Evolutionary conservation across 2,113 vertebrate species (phyloP).

Genomic region (Syrmaticus mikado): DNA sequence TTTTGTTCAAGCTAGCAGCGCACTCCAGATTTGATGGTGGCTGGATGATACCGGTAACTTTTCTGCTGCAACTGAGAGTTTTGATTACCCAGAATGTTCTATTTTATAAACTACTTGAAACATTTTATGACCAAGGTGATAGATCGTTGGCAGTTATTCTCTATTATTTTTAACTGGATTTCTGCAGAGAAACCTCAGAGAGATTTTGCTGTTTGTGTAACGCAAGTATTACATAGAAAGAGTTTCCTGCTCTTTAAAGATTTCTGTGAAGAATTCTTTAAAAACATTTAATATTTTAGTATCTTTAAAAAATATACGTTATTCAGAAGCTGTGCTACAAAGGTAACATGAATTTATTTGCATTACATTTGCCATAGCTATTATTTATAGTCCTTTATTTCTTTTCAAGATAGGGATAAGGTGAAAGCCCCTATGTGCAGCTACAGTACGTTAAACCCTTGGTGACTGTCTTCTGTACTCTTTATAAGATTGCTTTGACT

Average conservation of each 20-base stretch:
- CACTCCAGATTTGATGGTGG: background rate
- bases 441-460: background rate
- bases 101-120: background rate
- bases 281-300: background rate
- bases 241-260: background rate
- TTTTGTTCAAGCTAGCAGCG: background rate
- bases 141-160: background rate
- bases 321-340: background rate
- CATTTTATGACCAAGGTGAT: background rate
- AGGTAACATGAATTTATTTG: background rate
- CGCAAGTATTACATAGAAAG: background rate
- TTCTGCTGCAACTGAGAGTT: background rate
- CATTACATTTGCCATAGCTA: background rate
- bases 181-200: background rate
- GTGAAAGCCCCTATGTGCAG: background rate
- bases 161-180: background rate
- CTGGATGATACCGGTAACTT: background rate
- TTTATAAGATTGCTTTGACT: background rate
- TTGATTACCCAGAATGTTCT: background rate
- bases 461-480: fast-evolving
- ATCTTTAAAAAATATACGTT: background rate
- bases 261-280: background rate
- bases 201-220: background rate
- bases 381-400: background rate
- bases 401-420: background rate